Percentiles rank a stretch among this genome's conserved stretches.
Evolutionary conservation across 2,113 vertebrate genomes (phyloP).

Genomic region (Lates calcarifer): DNA sequence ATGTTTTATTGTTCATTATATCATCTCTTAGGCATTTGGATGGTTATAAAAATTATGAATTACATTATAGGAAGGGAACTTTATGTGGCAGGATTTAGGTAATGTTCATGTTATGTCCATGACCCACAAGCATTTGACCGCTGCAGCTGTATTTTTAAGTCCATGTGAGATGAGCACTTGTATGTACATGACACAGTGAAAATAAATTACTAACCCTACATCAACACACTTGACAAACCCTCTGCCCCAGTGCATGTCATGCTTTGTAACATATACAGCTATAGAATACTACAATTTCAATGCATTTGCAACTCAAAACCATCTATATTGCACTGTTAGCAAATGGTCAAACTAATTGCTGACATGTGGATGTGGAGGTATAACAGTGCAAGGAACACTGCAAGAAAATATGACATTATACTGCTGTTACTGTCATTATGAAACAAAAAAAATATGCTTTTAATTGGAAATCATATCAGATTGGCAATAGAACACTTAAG

Average conservation of each 20-base stretch:
- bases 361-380: background rate
- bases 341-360: background rate
- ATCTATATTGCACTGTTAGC: background rate
- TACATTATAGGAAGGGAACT: too few relatives aligned
- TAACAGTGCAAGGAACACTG: background rate
- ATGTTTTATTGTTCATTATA: too few relatives aligned
- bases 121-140: too few relatives aligned
- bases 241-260: background rate
- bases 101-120: too few relatives aligned
- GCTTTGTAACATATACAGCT: background rate
- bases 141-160: too few relatives aligned
- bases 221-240: background rate
- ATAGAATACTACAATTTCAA: background rate
- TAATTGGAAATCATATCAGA: conserved; percentile 53
- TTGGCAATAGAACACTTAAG: conserved; percentile 23
- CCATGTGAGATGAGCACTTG: background rate
- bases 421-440: conserved; percentile 3
- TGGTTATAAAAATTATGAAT: too few relatives aligned
- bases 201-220: background rate
- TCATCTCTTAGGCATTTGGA: too few relatives aligned
- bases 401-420: background rate
- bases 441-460: conserved; percentile 30
- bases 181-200: background rate
- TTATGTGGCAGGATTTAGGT: too few relatives aligned
- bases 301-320: background rate